Percentiles rank a stretch among this genome's conserved stretches.
Conservation (phyloP, 2,113 vertebrate genomes). For the Trogon surrucura region DNA sequence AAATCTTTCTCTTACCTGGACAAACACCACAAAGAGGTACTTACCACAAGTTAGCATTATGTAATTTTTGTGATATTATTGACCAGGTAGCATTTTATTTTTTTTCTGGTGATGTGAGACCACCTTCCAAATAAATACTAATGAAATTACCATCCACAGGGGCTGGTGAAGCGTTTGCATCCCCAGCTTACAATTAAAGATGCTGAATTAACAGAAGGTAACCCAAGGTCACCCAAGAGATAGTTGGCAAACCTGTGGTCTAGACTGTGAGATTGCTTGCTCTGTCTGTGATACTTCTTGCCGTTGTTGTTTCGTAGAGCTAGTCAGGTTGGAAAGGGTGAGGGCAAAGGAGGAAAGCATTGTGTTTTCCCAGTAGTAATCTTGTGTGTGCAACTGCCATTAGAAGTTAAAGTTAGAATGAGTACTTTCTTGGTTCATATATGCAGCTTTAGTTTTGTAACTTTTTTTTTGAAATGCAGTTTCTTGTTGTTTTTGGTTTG, state of each 20-base stretch:
- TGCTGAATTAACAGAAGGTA: background rate
- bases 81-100: background rate
- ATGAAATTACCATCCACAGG: rapidly evolving
- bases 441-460: background rate
- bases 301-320: background rate
- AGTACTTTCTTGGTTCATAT: background rate
- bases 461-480: background rate
- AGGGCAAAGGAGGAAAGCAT: background rate
- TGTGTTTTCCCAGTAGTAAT: background rate
- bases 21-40: background rate
- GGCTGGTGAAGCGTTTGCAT: background rate
- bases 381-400: background rate
- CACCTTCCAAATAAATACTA: background rate
- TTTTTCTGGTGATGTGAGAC: background rate
- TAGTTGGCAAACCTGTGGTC: background rate
- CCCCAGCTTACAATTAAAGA: background rate
- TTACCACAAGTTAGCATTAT: background rate
- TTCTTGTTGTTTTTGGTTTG: background rate
- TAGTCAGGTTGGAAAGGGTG: background rate
- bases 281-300: background rate
- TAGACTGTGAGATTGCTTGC: background rate
- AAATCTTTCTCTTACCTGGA: background rate
- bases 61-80: background rate
- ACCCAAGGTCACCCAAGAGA: background rate
- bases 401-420: background rate